Evolutionary conservation across 53 echinoderm and acorn worm genomes (phyloP).

Genomic region (Mesocentrotus franciscanus): DNA sequence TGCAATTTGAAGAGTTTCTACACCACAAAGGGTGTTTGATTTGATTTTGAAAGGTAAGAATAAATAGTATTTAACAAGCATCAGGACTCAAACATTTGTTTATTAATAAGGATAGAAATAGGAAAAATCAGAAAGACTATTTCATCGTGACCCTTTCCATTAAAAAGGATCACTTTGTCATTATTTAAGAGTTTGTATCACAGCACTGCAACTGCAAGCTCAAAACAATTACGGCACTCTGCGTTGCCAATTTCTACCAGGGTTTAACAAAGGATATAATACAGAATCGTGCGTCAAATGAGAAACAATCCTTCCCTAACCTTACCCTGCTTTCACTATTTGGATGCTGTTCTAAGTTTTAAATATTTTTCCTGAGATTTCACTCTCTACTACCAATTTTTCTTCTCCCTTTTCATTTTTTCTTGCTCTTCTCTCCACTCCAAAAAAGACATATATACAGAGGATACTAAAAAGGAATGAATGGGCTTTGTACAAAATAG

Average conservation of each 20-base stretch:
- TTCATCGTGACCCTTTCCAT: not conserved
- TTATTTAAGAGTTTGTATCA: not conserved
- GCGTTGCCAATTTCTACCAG: not conserved
- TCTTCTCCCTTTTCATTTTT: not conserved
- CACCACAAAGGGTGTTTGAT: not conserved
- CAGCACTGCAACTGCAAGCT: not conserved
- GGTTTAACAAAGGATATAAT: not conserved
- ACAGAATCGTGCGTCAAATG: not conserved
- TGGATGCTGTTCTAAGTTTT: not conserved
- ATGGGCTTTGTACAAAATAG: conserved; percentile 65
- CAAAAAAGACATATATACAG: conserved; percentile 56
- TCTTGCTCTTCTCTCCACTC: not conserved
- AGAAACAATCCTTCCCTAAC: not conserved
- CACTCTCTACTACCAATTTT: conserved; percentile 1
- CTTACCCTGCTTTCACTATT: not conserved
- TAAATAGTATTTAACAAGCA: conserved; percentile 22
- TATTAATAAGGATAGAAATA: not conserved
- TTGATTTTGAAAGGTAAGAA: conserved; percentile 10
- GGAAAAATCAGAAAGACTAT: not conserved
- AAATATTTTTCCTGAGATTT: conserved; percentile 32
- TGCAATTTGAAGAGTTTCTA: not conserved
- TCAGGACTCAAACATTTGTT: not conserved
- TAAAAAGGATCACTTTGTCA: not conserved
- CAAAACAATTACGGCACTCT: not conserved
- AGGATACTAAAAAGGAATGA: conserved; percentile 69